Base-by-base conservation (phyloP, 2,113 vertebrate genomes). In the Motacilla alba region DNA sequence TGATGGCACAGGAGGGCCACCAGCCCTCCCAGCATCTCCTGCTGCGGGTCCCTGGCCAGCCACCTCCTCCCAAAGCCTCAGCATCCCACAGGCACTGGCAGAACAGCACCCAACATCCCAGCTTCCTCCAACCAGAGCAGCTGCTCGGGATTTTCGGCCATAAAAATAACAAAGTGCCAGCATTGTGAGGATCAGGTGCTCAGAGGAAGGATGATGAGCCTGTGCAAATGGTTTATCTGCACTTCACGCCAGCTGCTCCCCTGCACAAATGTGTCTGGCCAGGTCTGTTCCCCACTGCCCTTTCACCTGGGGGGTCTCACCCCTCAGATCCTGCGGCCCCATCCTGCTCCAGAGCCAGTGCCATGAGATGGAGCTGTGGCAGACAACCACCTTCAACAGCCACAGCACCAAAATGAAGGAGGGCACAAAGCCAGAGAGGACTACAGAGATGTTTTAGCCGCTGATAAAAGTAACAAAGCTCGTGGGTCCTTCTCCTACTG, bases 21-120 rank as follows among this genome's bases (percentile, higher is more conserved):
- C 56, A 26, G 60, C 64, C 43, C 63, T 78, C 4, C 52, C 84
- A 59, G 66, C 8, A 39, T 6, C 59, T 84, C 70, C 26, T 18
- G 62, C 67, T 11, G 49, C 11, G 22, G 73, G 41, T 74, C 37
- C 43, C 72, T 30, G 64, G 21, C 10, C 43, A 27, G 19, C 13
- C 58, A 13, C 31, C 1, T 30, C 15, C 8, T 5, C 87, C 24
- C 73, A 37, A 11, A 11, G 2, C 39, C 79, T 44, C 68, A 58
- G 35, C 39, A 14, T 7, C 59, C 55, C 20, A 3, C 47, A 8
- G 3, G 1, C 6, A 7, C 6, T 3, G 8, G 20, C 28, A 41
- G 47, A 58, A 16, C 49, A 8, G 44, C 79, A 18, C 1, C 6
- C 64, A 66, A 1, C 8, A 9, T 31, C 15, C 84, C 23, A 3